Evolutionary conservation across 2,113 vertebrate genomes (phyloP).

Genomic region (Ascaphus truei): DNA sequence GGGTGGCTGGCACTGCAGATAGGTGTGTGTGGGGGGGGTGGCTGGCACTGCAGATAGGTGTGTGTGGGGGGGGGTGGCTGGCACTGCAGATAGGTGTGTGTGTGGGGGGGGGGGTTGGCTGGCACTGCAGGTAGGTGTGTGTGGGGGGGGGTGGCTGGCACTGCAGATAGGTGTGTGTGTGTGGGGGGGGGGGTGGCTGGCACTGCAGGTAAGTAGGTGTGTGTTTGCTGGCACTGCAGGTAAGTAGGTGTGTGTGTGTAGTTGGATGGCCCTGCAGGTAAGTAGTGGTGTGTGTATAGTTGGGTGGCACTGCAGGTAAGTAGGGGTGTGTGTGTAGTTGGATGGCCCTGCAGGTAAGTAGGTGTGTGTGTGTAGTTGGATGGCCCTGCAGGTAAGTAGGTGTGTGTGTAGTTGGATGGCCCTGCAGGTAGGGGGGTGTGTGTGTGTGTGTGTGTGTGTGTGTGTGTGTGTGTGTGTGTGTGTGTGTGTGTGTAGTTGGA

Average conservation of each 20-base stretch:
- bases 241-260: fast-evolving
- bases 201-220: neutral
- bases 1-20: too few relatives aligned
- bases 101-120: too few relatives aligned
- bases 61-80: too few relatives aligned
- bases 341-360: neutral
- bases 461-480: fast-evolving
- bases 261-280: too few relatives aligned
- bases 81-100: too few relatives aligned
- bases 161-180: fast-evolving
- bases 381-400: neutral
- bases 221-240: neutral
- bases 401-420: too few relatives aligned
- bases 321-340: too few relatives aligned
- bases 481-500: neutral
- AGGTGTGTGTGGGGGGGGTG: neutral
- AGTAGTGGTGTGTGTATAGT: too few relatives aligned
- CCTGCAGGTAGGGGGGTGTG: neutral
- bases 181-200: too few relatives aligned
- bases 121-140: neutral
- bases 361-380: too few relatives aligned
- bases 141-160: neutral
- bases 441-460: neutral
- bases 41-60: neutral
- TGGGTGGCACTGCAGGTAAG: neutral